Evolutionary conservation across 2,888 invertebrate species (phyloP).

Genomic region (Rotaria sp.): DNA sequence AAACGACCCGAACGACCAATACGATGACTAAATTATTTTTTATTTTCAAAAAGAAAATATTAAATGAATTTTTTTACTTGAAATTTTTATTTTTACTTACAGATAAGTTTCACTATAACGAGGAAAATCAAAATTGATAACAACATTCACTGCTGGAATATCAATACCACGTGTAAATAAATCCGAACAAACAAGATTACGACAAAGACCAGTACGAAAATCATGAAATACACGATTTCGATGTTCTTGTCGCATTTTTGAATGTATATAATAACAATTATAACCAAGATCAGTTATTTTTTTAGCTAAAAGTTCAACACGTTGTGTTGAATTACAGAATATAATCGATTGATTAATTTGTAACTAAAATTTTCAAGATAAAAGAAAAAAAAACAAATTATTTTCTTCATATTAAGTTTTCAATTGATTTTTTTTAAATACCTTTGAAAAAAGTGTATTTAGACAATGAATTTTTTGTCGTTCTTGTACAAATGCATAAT

Average conservation of each 20-base stretch:
- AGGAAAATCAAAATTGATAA: conserved; percentile 99
- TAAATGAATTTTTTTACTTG: background rate
- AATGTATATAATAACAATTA: conserved; percentile 99
- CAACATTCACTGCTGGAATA: conserved; percentile 98
- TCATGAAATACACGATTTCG: conserved; percentile 98
- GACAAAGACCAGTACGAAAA: conserved; percentile 90
- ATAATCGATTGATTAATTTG: conserved; percentile 99
- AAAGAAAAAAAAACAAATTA: no score
- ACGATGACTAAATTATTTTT: conserved; percentile 63
- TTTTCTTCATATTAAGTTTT: no score
- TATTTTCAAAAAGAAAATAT: background rate
- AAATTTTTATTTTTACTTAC: conserved; percentile 36
- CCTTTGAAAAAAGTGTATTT: conserved; percentile 94
- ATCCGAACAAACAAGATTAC: conserved; percentile 85
- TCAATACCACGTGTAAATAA: conserved; percentile 97
- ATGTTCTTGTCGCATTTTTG: conserved; percentile 93
- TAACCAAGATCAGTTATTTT: conserved; percentile 99
- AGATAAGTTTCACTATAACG: conserved; percentile 99
- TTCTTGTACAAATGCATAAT: conserved; percentile 99
- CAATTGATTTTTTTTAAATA: background rate
- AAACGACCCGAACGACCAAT: conserved; percentile 96
- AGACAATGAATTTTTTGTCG: conserved; percentile 98
- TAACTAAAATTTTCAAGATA: conserved; percentile 62
- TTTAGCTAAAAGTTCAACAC: conserved; percentile 94
- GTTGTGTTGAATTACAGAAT: conserved; percentile 98